Conservation (phyloP, 2,888 invertebrate genomes). For the Ichneumoninae sp. region DNA sequence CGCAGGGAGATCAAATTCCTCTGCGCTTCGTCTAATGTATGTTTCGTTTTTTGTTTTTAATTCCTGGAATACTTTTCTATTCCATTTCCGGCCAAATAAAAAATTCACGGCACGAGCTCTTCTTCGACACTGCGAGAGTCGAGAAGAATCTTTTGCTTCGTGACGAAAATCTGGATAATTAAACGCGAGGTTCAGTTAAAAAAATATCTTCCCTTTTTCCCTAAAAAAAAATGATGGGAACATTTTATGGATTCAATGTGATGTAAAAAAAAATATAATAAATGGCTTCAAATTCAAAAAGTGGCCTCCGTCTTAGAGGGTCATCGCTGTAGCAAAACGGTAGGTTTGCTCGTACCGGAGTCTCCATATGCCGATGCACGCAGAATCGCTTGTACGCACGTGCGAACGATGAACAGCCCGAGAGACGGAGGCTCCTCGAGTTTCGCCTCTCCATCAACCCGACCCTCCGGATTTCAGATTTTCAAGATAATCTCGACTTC, state of each 20-base stretch:
- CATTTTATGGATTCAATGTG: too few species aligned
- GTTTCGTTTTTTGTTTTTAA: not conserved
- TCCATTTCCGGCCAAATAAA: not conserved
- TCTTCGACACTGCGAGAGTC: not conserved
- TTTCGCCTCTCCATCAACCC: slow-evolving; percentile 73
- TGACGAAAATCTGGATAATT: not conserved
- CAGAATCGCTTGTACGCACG: slow-evolving; percentile 50
- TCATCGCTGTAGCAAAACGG: not conserved
- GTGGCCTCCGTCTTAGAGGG: not conserved
- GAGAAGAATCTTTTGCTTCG: not conserved
- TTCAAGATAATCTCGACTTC: slow-evolving; percentile 73
- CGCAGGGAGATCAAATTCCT: slow-evolving; percentile 5
- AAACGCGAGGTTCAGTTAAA: not conserved
- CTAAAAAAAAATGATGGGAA: too few species aligned
- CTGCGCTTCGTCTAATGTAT: not conserved
- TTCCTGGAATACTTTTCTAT: not conserved
- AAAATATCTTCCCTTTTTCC: too few species aligned
- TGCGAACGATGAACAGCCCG: slow-evolving; percentile 47
- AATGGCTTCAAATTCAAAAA: too few species aligned
- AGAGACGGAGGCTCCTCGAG: slow-evolving; percentile 76
- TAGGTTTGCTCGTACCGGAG: not conserved
- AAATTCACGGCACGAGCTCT: not conserved
- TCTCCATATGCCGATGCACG: slow-evolving; percentile 48
- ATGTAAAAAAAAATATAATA: too few species aligned
- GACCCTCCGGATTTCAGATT: slow-evolving; percentile 72